These are phyloP conservation scores for Saturnia japonica DNA, from an alignment of 2,888 invertebrate species.

Conservation along the genomic window DNA sequence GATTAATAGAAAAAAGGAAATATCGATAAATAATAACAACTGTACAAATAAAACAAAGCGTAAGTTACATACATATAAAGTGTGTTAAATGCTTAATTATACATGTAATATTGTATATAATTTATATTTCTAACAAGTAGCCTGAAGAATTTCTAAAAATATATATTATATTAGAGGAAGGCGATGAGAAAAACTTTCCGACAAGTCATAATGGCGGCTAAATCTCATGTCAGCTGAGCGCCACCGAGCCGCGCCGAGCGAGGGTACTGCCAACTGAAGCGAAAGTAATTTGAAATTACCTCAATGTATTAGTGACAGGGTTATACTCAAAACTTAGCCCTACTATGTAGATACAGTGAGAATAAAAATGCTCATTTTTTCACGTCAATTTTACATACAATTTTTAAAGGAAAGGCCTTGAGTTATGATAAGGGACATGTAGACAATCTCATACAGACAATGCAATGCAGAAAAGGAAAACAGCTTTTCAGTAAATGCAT, in stretches of 20 bases:
- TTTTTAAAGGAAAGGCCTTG: no score
- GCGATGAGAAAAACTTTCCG: conserved; percentile 20
- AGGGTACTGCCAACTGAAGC: conserved; percentile 49
- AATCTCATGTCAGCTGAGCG: conserved; percentile 35
- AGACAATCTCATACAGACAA: no score
- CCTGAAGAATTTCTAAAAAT: background rate
- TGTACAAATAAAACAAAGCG: no score
- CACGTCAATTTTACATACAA: background rate
- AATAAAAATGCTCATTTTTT: background rate
- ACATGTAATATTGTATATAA: background rate
- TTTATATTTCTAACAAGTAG: background rate
- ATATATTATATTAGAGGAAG: background rate
- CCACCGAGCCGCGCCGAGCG: no score
- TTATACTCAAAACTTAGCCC: background rate
- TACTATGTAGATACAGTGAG: background rate
- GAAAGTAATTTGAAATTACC: conserved; percentile 65
- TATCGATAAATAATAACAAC: no score
- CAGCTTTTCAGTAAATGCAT: no score
- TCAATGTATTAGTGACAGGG: conserved; percentile 37
- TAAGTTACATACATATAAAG: background rate
- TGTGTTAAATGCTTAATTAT: background rate
- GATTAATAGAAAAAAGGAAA: no score
- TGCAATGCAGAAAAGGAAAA: no score
- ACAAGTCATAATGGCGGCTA: conserved; percentile 36
- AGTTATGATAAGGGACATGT: no score